Base-by-base conservation (phyloP, 2,888 invertebrate species). In the Ectemnius lituratus region DNA sequence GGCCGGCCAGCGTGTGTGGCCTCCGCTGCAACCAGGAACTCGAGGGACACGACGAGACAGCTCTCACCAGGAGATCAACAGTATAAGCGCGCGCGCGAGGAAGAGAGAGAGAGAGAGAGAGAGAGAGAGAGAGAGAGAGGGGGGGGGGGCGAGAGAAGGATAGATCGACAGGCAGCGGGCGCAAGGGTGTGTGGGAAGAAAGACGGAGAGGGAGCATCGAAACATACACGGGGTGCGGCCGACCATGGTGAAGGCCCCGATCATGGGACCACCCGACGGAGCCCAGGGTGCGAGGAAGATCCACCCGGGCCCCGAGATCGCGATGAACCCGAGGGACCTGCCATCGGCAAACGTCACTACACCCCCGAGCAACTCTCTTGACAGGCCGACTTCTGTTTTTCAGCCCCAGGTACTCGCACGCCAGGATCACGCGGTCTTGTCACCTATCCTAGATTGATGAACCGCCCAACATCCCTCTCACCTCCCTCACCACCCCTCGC, bases 271-370 rank as follows among this genome's bases (percentile, higher is more conserved):
- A 59, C 66, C 80, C 56, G 76, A 75, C 4, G 78, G 61, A 11
- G 67, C 73, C 58, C 74, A 79, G 64, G 83, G 76, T 64, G 67
- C 75, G 65, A 84, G 83, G 65, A 85, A 80, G 76, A 79, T 83
- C 64, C 78, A 79, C 37, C 81, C 85, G 45, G 81, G 84, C 62
- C 78, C 88, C 27, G 89, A 90, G 78, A 89, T 90, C 63, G 85
- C 87, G 58, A 89, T 89, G 75, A 88, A 88, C 72, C 89, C 89
- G 58, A 81, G 90, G 76, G 86, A 86, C 68, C 83, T 89, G 68
- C 76, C 75, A 60, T 72, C 78, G 23, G 80, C 78, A 13, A 67
- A 74, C 67, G 57, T 64, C 18, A 59, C 67, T 69, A 71, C 80
- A 70, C 75, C 67, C 63, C 78, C 79, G 60, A 70, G 67, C 76